These are phyloP conservation scores for Limulus polyphemus DNA, from an alignment of 2,888 invertebrate species.

Conservation along the genomic window DNA sequence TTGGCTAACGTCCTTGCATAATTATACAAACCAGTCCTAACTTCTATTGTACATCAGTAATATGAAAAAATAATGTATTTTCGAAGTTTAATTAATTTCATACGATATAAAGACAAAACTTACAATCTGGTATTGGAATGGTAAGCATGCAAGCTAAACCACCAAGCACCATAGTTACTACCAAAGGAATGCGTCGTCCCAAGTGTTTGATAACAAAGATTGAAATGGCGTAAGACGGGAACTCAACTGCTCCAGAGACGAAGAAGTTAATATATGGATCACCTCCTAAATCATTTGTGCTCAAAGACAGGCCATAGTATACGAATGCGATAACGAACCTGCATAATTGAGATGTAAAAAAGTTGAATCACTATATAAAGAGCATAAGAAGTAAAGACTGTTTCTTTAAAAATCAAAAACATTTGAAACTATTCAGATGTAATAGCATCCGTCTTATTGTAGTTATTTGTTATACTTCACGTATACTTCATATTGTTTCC, in stretches of 20 bases:
- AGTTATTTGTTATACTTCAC: too few species aligned
- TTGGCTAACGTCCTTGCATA: too few species aligned
- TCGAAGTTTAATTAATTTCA: background rate
- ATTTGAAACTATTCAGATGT: too few species aligned
- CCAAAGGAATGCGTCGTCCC: conserved; percentile 21
- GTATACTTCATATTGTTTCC: too few species aligned
- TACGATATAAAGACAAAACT: background rate
- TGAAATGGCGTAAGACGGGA: conserved; percentile 18
- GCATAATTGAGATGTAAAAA: background rate
- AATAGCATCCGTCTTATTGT: too few species aligned
- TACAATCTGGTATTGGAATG: conserved; percentile 6
- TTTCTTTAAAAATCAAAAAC: too few species aligned
- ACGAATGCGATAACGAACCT: conserved; percentile 63
- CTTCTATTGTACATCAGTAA: too few species aligned
- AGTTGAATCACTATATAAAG: too few species aligned
- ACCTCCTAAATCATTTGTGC: conserved; percentile 59
- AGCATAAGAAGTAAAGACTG: too few species aligned
- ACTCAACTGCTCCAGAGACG: conserved; percentile 39
- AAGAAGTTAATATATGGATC: conserved; percentile 53
- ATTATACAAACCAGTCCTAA: too few species aligned
- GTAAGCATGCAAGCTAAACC: conserved; percentile 28
- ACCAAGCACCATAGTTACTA: conserved; percentile 28
- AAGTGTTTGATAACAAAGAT: conserved; percentile 10
- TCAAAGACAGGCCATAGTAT: conserved; percentile 62
- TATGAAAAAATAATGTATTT: too few species aligned